Conservation (phyloP, 92 coral and sea anemone species). For the Phenganax stokvisi region DNA sequence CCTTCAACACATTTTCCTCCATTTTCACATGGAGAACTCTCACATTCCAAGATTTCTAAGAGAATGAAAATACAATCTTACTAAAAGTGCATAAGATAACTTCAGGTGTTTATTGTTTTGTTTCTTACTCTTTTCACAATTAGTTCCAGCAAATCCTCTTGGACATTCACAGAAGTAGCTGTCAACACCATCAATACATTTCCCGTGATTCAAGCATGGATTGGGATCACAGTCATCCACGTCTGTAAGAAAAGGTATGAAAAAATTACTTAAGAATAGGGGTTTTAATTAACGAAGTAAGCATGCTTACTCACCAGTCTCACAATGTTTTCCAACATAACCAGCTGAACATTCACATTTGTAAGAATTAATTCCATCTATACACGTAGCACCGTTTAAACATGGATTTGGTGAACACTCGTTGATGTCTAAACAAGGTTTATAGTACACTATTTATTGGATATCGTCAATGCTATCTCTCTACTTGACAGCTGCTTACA, state of each 20-base stretch:
- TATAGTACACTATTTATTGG: too few species aligned
- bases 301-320: constrained; percentile 20
- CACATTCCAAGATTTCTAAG: constrained; percentile 33
- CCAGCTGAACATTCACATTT: constrained; percentile 19
- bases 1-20: constrained; percentile 39
- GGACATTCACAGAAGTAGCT: constrained; percentile 30
- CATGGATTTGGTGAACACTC: constrained; percentile 17
- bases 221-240: constrained; percentile 32
- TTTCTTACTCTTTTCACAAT: constrained; percentile 24
- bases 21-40: constrained; percentile 32
- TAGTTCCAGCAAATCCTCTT: constrained; percentile 37
- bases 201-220: constrained; percentile 25
- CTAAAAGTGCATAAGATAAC: neutral
- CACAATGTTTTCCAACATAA: constrained; percentile 21
- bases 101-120: neutral
- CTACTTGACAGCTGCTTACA: too few species aligned
- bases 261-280: neutral
- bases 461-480: too few species aligned
- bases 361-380: constrained; percentile 22
- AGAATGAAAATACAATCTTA: neutral
- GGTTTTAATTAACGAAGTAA: neutral
- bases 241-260: neutral
- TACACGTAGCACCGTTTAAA: constrained; percentile 12
- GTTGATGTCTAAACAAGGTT: neutral
- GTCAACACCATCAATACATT: constrained; percentile 30